These are phyloP conservation scores for Perccottus glenii DNA, from an alignment of 2,113 vertebrate genomes.

Conservation along the genomic window DNA sequence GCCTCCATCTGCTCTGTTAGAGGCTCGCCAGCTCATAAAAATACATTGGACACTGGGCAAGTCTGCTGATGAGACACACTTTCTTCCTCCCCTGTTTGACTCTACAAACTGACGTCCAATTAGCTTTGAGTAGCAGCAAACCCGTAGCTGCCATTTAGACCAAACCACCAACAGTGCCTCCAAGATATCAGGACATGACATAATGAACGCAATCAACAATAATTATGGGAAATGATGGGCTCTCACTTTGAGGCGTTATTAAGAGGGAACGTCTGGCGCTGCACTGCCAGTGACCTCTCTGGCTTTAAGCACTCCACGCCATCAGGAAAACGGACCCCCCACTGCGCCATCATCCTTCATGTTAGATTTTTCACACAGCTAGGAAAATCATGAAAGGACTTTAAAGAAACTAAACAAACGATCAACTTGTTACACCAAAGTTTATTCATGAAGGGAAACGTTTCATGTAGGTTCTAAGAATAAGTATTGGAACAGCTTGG, in stretches of 20 bases:
- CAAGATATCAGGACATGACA: slow-evolving; percentile 67
- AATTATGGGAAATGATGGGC: slow-evolving; percentile 79
- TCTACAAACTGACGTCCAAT: slow-evolving; percentile 71
- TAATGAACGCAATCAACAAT: slow-evolving; percentile 82
- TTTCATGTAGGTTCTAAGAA: not conserved
- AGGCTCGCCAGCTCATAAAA: slow-evolving; percentile 74
- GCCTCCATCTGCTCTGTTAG: slow-evolving; percentile 41
- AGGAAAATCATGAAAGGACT: slow-evolving; percentile 28
- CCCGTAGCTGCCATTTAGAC: slow-evolving; percentile 64
- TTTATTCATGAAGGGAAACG: not conserved
- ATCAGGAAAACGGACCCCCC: slow-evolving; percentile 55
- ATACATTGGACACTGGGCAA: slow-evolving; percentile 69
- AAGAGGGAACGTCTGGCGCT: slow-evolving; percentile 61
- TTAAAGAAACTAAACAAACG: slow-evolving; percentile 14
- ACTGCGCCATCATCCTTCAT: slow-evolving; percentile 57
- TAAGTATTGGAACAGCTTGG: no score
- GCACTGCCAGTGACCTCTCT: slow-evolving; percentile 68
- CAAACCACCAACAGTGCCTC: slow-evolving; percentile 63
- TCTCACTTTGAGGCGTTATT: slow-evolving; percentile 74
- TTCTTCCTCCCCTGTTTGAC: slow-evolving; percentile 48
- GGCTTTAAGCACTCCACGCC: slow-evolving; percentile 61
- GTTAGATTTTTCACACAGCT: slow-evolving; percentile 39
- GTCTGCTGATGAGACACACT: slow-evolving; percentile 55
- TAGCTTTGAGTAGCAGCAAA: slow-evolving; percentile 73
- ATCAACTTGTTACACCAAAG: slow-evolving; percentile 6